Conservation (phyloP, 2,113 vertebrate species). For the Oenanthe oenanthe region DNA sequence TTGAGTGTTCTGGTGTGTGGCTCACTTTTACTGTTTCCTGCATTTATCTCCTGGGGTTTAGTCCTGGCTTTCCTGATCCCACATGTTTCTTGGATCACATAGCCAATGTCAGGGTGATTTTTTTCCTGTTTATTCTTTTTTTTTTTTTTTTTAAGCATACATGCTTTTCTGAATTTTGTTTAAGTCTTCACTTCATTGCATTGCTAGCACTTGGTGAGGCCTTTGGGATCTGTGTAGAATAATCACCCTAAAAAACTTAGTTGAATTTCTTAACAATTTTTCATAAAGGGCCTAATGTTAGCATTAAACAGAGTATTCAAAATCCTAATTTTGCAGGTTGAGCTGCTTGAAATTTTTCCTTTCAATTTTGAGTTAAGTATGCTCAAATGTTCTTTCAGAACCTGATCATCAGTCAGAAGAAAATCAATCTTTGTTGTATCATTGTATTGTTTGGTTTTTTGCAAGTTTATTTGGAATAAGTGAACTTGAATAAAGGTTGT, state of each 20-base stretch:
- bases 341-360: not conserved
- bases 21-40: not conserved
- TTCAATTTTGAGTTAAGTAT: not conserved
- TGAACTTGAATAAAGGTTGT: not conserved
- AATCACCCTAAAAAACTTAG: not conserved
- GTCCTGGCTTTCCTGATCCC: not conserved
- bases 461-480: not conserved
- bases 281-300: not conserved
- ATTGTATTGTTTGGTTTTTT: not conserved
- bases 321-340: not conserved
- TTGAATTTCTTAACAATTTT: not conserved
- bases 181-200: not conserved
- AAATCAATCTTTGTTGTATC: fast-evolving
- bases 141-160: not conserved
- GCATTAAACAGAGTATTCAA: not conserved
- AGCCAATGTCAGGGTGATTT: not conserved
- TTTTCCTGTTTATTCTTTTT: not conserved
- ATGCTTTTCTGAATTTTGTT: not conserved
- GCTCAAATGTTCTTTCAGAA: not conserved
- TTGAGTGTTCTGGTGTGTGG: not conserved
- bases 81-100: not conserved
- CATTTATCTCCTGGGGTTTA: not conserved
- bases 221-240: not conserved
- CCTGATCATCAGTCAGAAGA: not conserved
- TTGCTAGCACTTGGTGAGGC: not conserved